Conservation (phyloP, 2,888 invertebrate genomes). For the Mesorhabditis belari region DNA sequence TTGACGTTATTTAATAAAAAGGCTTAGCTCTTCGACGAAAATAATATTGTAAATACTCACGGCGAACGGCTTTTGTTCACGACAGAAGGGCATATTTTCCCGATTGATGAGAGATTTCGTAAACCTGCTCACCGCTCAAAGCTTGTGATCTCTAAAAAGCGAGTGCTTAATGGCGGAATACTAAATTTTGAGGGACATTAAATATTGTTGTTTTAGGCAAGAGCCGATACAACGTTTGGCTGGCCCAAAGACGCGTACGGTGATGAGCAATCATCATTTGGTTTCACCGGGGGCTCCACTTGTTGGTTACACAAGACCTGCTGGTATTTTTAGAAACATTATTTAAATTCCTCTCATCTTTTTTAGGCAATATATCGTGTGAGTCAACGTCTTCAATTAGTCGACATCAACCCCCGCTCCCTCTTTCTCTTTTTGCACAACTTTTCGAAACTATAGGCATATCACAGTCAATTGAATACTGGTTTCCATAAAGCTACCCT, state of each 20-base stretch:
- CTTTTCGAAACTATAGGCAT: slow-evolving; percentile 23
- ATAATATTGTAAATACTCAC: slow-evolving; percentile 62
- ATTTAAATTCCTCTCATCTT: neutral
- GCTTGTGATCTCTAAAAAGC: neutral
- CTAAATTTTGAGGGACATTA: too few species aligned
- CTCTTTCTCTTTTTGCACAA: slow-evolving; percentile 13
- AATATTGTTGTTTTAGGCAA: neutral
- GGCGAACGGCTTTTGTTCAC: slow-evolving; percentile 61
- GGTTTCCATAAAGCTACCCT: neutral
- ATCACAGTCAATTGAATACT: neutral
- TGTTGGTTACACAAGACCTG: neutral
- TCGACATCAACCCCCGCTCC: slow-evolving; percentile 17
- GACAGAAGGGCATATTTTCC: slow-evolving; percentile 64
- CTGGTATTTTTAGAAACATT: neutral
- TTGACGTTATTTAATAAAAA: neutral
- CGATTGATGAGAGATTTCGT: slow-evolving; percentile 52
- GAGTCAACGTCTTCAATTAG: slow-evolving; percentile 3
- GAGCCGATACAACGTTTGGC: neutral
- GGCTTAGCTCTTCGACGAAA: slow-evolving; percentile 62
- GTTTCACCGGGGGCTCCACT: neutral
- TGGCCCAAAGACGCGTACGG: neutral
- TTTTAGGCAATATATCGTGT: slow-evolving; percentile 10
- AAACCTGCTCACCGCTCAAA: neutral
- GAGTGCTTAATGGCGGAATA: too few species aligned
- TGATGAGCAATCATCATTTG: neutral